Evolutionary conservation across 2,888 invertebrate species (phyloP).

Genomic region (Zhuqinia jingwanae): DNA sequence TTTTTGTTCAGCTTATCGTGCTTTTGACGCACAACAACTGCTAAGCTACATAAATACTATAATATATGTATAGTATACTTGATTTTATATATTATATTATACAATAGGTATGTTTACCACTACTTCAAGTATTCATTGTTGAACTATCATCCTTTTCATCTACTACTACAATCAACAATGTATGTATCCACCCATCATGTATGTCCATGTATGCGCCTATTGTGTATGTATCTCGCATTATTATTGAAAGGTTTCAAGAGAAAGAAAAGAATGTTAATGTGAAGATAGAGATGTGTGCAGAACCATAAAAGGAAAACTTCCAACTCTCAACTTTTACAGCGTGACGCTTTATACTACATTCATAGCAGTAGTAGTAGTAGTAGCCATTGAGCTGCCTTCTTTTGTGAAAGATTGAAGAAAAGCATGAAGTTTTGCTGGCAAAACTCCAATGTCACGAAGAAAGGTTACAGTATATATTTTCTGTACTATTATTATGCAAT

Average conservation of each 20-base stretch:
- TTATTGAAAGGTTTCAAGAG: constrained; percentile 28
- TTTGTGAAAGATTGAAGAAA: constrained; percentile 59
- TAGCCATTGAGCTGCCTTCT: constrained; percentile 4
- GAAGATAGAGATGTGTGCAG: constrained; percentile 23
- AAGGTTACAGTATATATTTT: constrained; percentile 48
- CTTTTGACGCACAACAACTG: background rate
- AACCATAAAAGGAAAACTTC: constrained; percentile 46
- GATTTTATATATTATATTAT: too few species aligned
- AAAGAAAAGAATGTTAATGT: constrained; percentile 34
- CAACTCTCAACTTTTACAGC: background rate
- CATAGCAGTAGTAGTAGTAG: background rate
- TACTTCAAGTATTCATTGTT: constrained; percentile 3
- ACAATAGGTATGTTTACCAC: too few species aligned
- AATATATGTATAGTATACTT: too few species aligned
- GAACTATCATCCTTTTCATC: constrained; percentile 33
- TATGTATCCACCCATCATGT: too few species aligned
- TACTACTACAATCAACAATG: too few species aligned
- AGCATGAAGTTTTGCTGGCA: constrained; percentile 63
- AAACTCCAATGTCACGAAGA: constrained; percentile 62
- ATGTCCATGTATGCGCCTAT: too few species aligned
- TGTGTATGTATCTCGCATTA: too few species aligned
- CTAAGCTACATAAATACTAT: background rate
- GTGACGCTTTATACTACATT: too few species aligned
- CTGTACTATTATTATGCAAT: background rate
- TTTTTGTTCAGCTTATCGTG: background rate